Percentiles rank a stretch among this genome's conserved stretches.
phyloP scores from a whole-genome alignment of 2,113 vertebrate genomes.

The Mastomys coucha region DNA sequence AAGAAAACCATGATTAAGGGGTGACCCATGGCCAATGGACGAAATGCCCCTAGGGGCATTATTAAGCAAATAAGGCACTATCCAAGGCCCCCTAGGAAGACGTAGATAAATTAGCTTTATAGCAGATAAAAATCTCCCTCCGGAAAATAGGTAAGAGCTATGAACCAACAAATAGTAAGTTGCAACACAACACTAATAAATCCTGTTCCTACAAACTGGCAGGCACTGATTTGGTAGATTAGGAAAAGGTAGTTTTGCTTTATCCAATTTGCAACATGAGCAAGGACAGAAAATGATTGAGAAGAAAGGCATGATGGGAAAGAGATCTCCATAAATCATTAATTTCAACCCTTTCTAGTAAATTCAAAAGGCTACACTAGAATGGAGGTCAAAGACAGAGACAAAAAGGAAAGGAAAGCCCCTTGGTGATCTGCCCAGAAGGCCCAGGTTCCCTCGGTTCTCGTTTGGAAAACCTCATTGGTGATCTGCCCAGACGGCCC shows the following conservation, averaged over 20 bases:
- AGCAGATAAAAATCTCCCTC: too few relatives aligned
- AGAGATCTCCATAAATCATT: not conserved
- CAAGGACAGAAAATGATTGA: not conserved
- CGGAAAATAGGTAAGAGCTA: not conserved
- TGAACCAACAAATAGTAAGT: not conserved
- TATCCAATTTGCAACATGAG: not conserved
- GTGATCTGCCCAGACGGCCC: too few relatives aligned
- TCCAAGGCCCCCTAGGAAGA: not conserved
- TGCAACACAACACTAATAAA: not conserved
- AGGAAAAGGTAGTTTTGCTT: not conserved
- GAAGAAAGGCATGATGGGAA: slow-evolving; percentile 3
- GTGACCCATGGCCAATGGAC: not conserved
- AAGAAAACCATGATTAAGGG: not conserved
- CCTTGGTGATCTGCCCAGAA: not conserved
- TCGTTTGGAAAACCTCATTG: not conserved
- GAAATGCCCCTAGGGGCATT: not conserved
- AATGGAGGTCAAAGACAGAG: not conserved
- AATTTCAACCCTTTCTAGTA: not conserved
- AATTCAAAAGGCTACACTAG: not conserved
- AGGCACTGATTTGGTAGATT: too few relatives aligned
- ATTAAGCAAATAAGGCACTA: not conserved
- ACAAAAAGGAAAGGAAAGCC: not conserved
- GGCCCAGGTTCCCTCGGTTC: not conserved
- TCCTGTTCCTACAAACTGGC: not conserved
- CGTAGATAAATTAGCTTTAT: not conserved